phyloP scores from a whole-genome alignment of 2,797 vertebrate genomes.

The Mionectes olivaceus region DNA sequence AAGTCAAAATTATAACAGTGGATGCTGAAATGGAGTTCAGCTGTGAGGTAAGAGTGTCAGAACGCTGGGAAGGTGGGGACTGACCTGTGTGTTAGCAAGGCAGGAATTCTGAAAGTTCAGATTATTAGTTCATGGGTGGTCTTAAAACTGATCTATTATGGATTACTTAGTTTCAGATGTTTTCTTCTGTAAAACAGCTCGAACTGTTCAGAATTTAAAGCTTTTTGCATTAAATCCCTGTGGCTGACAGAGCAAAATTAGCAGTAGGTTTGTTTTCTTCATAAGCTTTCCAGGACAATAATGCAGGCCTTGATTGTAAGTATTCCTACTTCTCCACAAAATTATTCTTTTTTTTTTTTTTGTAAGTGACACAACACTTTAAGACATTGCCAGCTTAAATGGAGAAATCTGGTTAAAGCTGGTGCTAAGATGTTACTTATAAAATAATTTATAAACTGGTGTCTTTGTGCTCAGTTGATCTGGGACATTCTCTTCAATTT shows the following conservation, averaged over 20 bases:
- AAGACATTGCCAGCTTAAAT: background rate
- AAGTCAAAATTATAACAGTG: constrained; percentile 93
- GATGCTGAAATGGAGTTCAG: constrained; percentile 95
- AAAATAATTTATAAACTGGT: background rate
- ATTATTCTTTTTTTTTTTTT: background rate
- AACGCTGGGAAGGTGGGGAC: background rate
- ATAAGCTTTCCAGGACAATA: background rate
- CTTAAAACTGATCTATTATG: background rate
- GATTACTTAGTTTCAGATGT: background rate
- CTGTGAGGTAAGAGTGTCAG: constrained; percentile 86
- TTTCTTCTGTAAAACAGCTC: background rate
- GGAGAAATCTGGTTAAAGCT: background rate
- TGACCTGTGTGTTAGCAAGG: background rate
- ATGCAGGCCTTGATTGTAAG: background rate
- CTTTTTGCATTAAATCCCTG: background rate
- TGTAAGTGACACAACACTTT: background rate
- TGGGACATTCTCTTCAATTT: background rate
- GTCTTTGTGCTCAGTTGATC: background rate
- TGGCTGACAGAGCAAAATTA: background rate
- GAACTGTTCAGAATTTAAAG: background rate
- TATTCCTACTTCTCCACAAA: background rate
- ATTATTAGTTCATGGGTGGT: background rate
- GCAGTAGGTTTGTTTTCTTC: background rate
- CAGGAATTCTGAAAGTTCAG: background rate
- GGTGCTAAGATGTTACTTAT: background rate